phyloP scores from a whole-genome alignment of 2,888 invertebrate genomes.

The Serripes groenlandicus region DNA sequence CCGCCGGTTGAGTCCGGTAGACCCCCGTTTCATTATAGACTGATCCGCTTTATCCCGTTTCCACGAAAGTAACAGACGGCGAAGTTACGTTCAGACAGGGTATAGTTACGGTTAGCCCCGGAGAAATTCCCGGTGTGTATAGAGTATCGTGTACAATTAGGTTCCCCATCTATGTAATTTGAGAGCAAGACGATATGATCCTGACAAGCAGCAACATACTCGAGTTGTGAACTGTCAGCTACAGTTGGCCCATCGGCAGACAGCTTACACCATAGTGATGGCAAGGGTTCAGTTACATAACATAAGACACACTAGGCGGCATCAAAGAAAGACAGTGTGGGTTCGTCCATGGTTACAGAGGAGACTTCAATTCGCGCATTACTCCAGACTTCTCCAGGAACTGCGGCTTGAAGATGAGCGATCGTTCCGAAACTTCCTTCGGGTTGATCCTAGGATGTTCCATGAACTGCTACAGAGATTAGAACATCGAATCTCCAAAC shows the following conservation, averaged over 20 bases:
- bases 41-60: too few species aligned
- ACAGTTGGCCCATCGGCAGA: slow-evolving; percentile 12
- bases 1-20: too few species aligned
- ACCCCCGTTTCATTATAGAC: too few species aligned
- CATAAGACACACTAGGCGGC: background rate
- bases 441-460: slow-evolving; percentile 14
- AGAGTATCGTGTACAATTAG: too few species aligned
- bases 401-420: slow-evolving; percentile 5
- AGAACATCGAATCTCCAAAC: slow-evolving; percentile 8
- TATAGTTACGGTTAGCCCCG: too few species aligned
- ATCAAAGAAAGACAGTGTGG: slow-evolving; percentile 6
- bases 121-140: too few species aligned
- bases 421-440: slow-evolving; percentile 15
- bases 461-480: slow-evolving; percentile 6
- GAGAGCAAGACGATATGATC: too few species aligned
- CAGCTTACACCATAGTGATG: slow-evolving; percentile 10
- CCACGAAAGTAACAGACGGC: too few species aligned
- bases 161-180: too few species aligned
- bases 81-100: too few species aligned
- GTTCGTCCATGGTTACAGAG: slow-evolving; percentile 16
- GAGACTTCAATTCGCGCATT: slow-evolving; percentile 15
- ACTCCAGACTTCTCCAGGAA: slow-evolving; percentile 14
- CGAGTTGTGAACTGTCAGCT: too few species aligned
- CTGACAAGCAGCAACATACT: too few species aligned
- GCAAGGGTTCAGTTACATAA: slow-evolving; percentile 18